phyloP scores from a whole-genome alignment of 2,797 vertebrate species.

The Squalus acanthias region DNA sequence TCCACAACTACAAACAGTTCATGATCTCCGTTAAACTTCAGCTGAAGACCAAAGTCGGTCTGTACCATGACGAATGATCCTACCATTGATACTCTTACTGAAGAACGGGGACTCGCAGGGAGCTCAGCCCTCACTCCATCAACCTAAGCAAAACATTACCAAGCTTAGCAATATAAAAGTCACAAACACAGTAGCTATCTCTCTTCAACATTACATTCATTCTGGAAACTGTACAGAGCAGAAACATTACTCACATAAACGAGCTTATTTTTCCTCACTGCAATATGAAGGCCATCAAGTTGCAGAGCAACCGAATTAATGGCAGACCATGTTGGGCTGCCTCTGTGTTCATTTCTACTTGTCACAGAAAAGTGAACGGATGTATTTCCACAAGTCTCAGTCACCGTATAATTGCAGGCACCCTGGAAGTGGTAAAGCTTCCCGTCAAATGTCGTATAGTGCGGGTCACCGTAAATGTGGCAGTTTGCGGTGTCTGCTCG shows the following conservation, averaged over 20 bases:
- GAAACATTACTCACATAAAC: conserved; percentile 55
- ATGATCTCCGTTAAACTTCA: conserved; percentile 62
- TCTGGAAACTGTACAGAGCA: conserved; percentile 44
- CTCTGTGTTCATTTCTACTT: conserved; percentile 60
- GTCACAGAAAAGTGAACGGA: conserved; percentile 62
- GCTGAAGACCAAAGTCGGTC: conserved; percentile 65
- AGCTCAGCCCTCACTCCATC: conserved; percentile 53
- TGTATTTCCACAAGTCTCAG: conserved; percentile 56
- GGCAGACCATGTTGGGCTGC: conserved; percentile 56
- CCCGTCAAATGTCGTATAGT: conserved; percentile 21
- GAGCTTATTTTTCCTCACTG: conserved; percentile 56
- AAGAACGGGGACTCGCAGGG: conserved; percentile 46
- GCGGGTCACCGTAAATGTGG: conserved; percentile 24
- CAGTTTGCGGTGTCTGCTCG: conserved; percentile 48
- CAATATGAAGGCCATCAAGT: conserved; percentile 55
- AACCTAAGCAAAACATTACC: conserved; percentile 52
- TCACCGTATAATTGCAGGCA: conserved; percentile 27
- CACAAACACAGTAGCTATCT: neutral
- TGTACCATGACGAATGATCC: conserved; percentile 53
- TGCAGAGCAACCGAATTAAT: conserved; percentile 64
- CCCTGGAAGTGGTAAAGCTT: conserved; percentile 33
- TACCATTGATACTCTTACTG: conserved; percentile 46
- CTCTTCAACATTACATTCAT: neutral
- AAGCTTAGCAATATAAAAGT: neutral
- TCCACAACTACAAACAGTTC: conserved; percentile 69